phyloP scores from a whole-genome alignment of 2,113 vertebrate genomes.

The Camelus dromedarius region DNA sequence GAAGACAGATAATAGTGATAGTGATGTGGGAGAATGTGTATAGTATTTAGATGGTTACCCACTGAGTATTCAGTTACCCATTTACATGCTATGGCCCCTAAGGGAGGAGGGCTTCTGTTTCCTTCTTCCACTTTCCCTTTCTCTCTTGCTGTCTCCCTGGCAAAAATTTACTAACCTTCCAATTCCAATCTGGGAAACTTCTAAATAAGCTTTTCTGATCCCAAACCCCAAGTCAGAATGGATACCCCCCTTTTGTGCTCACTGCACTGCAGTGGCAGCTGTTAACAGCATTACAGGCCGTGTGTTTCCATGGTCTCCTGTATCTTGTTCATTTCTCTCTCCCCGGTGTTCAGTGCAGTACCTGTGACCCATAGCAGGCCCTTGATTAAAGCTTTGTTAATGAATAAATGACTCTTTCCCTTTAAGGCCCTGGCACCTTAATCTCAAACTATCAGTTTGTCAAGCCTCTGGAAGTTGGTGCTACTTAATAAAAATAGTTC shows the following conservation, averaged over 20 bases:
- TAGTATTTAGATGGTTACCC: rapidly evolving
- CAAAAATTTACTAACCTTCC: background rate
- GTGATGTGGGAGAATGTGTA: background rate
- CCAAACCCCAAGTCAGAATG: background rate
- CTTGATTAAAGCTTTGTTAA: background rate
- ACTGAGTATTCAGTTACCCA: background rate
- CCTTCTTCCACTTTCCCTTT: background rate
- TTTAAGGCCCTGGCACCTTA: background rate
- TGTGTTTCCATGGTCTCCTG: background rate
- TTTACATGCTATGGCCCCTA: background rate
- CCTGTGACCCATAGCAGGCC: background rate
- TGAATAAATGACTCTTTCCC: background rate
- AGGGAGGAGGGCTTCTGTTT: background rate
- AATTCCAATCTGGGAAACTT: background rate
- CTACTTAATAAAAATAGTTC: background rate
- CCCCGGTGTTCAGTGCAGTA: background rate
- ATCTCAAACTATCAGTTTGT: background rate
- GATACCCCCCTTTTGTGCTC: background rate
- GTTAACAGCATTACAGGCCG: rapidly evolving
- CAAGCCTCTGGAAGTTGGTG: background rate
- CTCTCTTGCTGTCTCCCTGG: background rate
- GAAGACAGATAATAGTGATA: background rate
- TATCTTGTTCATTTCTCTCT: background rate
- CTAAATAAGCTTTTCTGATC: background rate
- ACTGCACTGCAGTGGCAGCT: rapidly evolving